Base-by-base conservation (phyloP, 2,113 vertebrate genomes). In the Drymodes brunneopygia region DNA sequence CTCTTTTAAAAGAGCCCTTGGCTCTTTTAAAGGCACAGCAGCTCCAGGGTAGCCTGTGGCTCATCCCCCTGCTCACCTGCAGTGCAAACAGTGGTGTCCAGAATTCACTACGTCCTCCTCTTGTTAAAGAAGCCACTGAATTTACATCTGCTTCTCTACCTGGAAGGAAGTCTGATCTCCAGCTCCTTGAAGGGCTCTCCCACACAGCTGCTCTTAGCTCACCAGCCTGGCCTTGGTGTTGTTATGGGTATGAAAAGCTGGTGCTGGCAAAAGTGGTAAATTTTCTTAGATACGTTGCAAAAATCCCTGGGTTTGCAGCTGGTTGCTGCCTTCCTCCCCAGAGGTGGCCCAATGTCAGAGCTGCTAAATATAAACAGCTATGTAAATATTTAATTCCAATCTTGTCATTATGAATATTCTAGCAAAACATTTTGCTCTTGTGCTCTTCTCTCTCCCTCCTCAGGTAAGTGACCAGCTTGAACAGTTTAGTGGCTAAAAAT, bases 331-430 rank as follows among this genome's bases (percentile, higher is more conserved):
- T 79, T 91, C 9, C 19, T 92, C 75, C 81, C 65, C 47, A 92
- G 88, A 80, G 60, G 70, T 53, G 75, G 58, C 48, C 64, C 79
- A 91, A 10, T 95, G 81, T 95, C 93, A 96, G 73, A 86, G 51
- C 29, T 60, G 54, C 72, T 94, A 78, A 91, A 91, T 92, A 90
- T 73, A 81, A 60, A 75, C 61, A 90, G 72, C 33, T 90, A 74
- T 54, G 58, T 96, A 96, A 97, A 96, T 95, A 94, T 86, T 97
- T 94, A 79, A 92, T 94, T 92, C 84, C 90, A 92, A 69, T 95
- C 92, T 94, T 91, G 86, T 89, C 74, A 80, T 77, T 86, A 96
- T 96, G 67, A 97, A 96, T 96, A 96, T 96, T 97, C 96, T 89
- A 97, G 84, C 27, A 69, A 91, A 95, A 95, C 95, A 95, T 89